Evolutionary conservation across 2,797 vertebrate species (phyloP), one percentile per base, ranked within the genome.

Genomic region (Tragopan temminckii): DNA sequence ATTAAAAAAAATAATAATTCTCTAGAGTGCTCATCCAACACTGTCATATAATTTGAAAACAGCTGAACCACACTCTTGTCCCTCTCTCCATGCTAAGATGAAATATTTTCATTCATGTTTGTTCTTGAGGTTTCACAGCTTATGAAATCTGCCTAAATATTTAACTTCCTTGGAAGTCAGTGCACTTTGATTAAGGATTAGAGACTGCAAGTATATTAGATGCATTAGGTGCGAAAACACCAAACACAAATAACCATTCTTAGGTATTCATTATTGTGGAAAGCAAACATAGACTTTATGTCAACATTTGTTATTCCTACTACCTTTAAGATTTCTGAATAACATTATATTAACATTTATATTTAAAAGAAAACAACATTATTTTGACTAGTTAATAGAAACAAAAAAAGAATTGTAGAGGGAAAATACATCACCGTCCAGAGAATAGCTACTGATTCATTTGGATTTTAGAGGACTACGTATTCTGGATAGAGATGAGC

Each of bases 1-100:
- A 93, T 86, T 95, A 88, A 94, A 93, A 55, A 43, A 81, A 80
- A 75, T 20, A 87, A 25, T 40, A 71, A 89, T 85, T 90, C 72
- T 85, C 42, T 66, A 36, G 61, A 88, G 70, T 66, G 70, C 42
- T 88, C 57, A 50, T 88, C 90, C 63, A 77, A 29, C 29, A 61
- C 29, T 72, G 64, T 75, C 77, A 76, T 9, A 5, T 83, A 88
- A 86, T 59, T 95, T 90, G 50, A 89, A 89, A 94, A 48, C 33
- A 77, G n/a, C 23, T 80, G 80, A 93, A 43, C 33, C 5, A 1
- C 67, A 42, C n/a, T 78, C 27, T 33, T 46, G 25, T 75, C 59
- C 64, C 14, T 85, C 12, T 88, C 2, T 4, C 35, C 64, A 68
- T 74, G 33, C 29, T 75, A 25, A 82, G 57, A 66, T 72, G 29